These are phyloP conservation scores for Lutraria lutraria DNA, from an alignment of 2,888 invertebrate species.

Conservation along the genomic window DNA sequence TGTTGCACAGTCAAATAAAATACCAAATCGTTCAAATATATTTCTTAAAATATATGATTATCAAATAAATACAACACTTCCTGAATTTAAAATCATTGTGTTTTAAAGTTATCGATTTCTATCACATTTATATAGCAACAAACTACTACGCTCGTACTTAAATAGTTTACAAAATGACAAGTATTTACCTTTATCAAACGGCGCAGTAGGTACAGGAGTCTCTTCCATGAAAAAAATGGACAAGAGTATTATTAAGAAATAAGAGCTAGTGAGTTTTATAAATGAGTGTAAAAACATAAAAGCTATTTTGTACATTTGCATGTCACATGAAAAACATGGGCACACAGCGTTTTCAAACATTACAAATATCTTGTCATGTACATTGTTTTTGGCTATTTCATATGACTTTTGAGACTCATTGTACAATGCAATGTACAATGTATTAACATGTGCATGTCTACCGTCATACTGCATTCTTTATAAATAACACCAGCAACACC, in stretches of 20 bases:
- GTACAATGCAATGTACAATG: no score
- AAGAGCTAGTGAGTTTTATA: not conserved
- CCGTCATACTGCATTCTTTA: no score
- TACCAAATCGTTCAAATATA: no score
- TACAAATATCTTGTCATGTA: no score
- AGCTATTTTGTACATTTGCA: no score
- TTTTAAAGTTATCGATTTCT: not conserved
- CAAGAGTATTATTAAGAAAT: not conserved
- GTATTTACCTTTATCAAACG: not conserved
- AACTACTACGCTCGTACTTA: not conserved
- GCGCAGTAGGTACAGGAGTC: not conserved
- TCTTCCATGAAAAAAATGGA: not conserved
- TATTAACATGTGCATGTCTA: no score
- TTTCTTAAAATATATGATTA: not conserved
- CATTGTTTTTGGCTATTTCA: no score
- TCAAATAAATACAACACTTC: not conserved
- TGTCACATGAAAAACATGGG: no score
- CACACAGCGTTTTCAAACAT: no score
- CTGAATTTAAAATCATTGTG: not conserved
- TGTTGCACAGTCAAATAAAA: no score
- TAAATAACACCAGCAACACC: no score
- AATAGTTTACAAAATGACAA: not conserved
- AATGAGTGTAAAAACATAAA: not conserved
- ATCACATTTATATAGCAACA: not conserved
- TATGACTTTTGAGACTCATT: no score